Evolutionary conservation across 1,140 invertebrate genomes (phyloP).

Genomic region (Nasonia vitripennis): DNA sequence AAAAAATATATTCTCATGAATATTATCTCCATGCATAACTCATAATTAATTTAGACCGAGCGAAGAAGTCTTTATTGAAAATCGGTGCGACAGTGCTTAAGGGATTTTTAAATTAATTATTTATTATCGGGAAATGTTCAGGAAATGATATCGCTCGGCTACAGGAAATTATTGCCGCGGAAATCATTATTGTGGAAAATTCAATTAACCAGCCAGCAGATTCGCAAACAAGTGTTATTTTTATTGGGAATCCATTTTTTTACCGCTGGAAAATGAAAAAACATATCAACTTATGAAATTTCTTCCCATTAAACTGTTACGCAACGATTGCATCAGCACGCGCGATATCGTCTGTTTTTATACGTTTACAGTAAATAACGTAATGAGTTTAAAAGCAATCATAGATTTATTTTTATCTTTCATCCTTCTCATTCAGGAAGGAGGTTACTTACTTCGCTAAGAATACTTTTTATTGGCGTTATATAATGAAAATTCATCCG

Average conservation of each 20-base stretch:
- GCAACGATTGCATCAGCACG: too few relatives aligned
- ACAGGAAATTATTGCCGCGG: neutral
- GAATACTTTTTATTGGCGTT: too few relatives aligned
- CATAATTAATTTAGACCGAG: neutral
- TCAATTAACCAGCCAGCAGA: neutral
- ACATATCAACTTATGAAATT: too few relatives aligned
- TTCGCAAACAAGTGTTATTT: neutral
- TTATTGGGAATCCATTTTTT: neutral
- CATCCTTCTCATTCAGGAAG: too few relatives aligned
- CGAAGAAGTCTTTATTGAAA: neutral
- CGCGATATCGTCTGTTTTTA: too few relatives aligned
- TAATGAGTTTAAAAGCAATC: too few relatives aligned
- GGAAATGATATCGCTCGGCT: neutral
- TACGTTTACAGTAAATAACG: too few relatives aligned
- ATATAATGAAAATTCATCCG: too few relatives aligned
- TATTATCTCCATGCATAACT: neutral
- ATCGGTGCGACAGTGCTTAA: neutral
- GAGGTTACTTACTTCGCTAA: too few relatives aligned
- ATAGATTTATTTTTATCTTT: too few relatives aligned
- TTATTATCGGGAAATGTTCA: neutral
- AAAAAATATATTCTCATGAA: neutral
- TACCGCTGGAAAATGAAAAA: too few relatives aligned
- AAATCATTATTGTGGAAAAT: neutral
- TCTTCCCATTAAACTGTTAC: too few relatives aligned
- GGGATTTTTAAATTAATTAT: neutral